Conservation (phyloP, 2,113 vertebrate genomes). For the Neogale vison region DNA sequence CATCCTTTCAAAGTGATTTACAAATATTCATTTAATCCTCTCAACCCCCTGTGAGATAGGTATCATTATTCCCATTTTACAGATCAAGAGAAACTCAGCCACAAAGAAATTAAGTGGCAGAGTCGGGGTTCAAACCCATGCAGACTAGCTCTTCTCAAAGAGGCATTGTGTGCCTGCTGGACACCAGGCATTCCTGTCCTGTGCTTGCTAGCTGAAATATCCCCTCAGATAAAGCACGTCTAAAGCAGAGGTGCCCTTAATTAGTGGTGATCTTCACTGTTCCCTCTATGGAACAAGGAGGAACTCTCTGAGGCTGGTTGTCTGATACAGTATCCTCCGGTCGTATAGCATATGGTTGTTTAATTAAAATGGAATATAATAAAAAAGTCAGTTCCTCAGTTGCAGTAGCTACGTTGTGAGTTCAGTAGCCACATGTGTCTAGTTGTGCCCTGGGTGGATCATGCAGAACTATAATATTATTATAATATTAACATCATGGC, state of each 20-base stretch:
- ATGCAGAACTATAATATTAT: not conserved
- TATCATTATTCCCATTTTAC: not conserved
- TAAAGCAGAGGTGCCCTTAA: not conserved
- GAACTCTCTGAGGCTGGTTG: not conserved
- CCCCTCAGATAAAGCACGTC: not conserved
- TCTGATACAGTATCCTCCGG: not conserved
- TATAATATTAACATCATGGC: not conserved
- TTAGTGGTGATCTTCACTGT: not conserved
- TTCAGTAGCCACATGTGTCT: not conserved
- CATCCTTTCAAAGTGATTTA: conserved; percentile 10
- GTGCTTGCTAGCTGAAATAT: not conserved
- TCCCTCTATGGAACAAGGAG: not conserved
- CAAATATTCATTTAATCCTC: not conserved
- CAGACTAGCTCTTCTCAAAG: not conserved
- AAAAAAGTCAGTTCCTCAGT: not conserved
- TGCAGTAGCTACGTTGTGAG: not conserved
- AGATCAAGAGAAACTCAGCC: not conserved
- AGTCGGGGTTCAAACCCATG: not conserved
- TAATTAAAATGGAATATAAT: not conserved
- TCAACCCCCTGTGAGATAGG: not conserved
- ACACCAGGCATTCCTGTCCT: not conserved
- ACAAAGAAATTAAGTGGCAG: not conserved
- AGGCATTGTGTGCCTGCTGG: not conserved
- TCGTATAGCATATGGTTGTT: not conserved
- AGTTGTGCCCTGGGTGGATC: not conserved